Evolutionary conservation across 2,113 vertebrate species (phyloP), one percentile per base, ranked within the genome.

Genomic region (Bubo bubo): DNA sequence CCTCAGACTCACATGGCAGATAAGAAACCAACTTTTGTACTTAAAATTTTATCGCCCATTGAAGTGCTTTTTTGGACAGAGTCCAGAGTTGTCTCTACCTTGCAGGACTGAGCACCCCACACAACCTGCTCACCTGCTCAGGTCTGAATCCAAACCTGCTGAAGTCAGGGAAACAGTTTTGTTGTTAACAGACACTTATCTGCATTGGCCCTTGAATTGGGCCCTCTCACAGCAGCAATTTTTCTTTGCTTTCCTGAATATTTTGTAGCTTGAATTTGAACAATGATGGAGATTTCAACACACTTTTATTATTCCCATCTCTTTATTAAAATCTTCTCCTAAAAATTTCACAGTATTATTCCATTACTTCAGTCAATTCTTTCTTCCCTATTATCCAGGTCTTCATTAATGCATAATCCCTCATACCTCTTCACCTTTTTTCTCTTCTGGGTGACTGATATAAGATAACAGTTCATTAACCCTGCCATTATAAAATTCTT

Each of bases 391-490:
- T 75, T 93, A 32, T 27, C n/a, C 28, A 45, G 41, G 50, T 86
- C 50, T 63, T 82, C 10, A 37, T 70, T 76, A 76, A 79, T 60
- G 37, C 27, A 27, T 47, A 75, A 56, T 50, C 23, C 15, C 17
- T 80, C 47, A 67, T 39, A 60, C 4, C 6, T 56, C 63, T 64
- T 95, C 52, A 77, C 14, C 7, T 24, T 88, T 88, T 82, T 60
- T 62, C 22, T 88, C 35, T 74, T 93, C 64, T 68, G n/a, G 45
- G 32, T 93, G 53, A 80, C 52, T 55, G 17, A 86, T 82, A 47
- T 16, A 83, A 80, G 50, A 85, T 18, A 92, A 49, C 15, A 81
- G 37, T 68, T 95, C 55, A 77, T 83, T 87, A 94, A 88, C 23
- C 37, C 21, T 66, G 60, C 22, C 39, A 8, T 79, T 66, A 70